Conservation (phyloP, 2,797 vertebrate species). For the Chaunax sp. region DNA sequence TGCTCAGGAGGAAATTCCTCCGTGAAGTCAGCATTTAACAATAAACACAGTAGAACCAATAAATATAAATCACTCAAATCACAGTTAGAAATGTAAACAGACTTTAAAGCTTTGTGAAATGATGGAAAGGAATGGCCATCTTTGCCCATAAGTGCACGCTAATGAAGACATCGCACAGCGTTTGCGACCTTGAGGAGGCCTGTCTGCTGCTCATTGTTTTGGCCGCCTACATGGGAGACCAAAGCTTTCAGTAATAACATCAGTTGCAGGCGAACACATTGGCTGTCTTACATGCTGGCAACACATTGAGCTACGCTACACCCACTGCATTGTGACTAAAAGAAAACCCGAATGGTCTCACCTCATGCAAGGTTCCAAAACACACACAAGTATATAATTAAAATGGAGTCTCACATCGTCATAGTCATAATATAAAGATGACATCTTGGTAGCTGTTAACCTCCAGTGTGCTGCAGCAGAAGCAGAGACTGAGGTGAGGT, state of each 20-base stretch:
- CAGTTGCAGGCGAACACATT: constrained; percentile 56
- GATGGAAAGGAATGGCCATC: background rate
- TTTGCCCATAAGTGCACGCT: background rate
- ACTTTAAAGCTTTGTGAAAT: background rate
- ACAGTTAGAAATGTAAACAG: background rate
- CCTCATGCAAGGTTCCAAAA: no score
- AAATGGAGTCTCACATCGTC: no score
- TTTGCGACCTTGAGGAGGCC: constrained; percentile 27
- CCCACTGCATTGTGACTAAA: background rate
- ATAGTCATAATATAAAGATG: no score
- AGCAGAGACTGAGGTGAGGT: no score
- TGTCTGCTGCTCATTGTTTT: constrained; percentile 6
- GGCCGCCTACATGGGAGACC: constrained; percentile 18
- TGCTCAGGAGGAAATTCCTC: constrained; percentile 6
- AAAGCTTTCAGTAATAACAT: constrained; percentile 60
- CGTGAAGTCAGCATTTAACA: background rate
- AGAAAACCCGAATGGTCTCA: background rate
- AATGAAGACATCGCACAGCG: background rate
- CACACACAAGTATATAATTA: no score
- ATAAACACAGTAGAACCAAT: background rate
- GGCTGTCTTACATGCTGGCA: constrained; percentile 20
- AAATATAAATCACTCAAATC: background rate
- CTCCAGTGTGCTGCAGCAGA: no score
- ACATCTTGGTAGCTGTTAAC: no score
- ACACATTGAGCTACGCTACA: background rate